Base-by-base conservation (phyloP, 2,888 invertebrate genomes). In the Branchellion lobata region DNA sequence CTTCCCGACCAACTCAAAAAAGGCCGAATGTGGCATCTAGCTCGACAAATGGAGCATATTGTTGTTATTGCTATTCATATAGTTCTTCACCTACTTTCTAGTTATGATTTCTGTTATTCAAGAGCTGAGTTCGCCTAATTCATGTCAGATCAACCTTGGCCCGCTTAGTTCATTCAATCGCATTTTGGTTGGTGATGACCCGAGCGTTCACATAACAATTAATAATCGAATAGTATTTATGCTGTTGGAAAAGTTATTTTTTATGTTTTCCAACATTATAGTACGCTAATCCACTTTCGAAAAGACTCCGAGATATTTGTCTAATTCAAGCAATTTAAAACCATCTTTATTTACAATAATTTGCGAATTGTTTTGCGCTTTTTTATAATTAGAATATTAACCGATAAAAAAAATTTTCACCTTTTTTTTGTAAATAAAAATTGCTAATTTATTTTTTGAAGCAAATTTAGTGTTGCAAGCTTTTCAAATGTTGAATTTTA, bases 81-180 rank as follows among this genome's bases (percentile, higher is more conserved):
- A n/a, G n/a, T 11, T 31, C 27, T 47, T 14, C 51, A n/a, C 27
- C 51, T 24, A 18, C 21, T 57, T n/a, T n/a, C n/a, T n/a, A n/a
- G n/a, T n/a, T 57, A 57, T 57, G 61, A 8, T 57, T 57, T 5
- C 61, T 57, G 3, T 57, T 18, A 18, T 57, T n/a, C 14, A 57
- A 57, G 24, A 57, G 61, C 47, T 47, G 18, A 47, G 47, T 47
- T 47, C 47, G 47, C 61, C 61, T 57, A 24, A 57, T 57, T 53
- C 51, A 75, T 51, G 40, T 51, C 75, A 33, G 53, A 75, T 75
- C 75, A 75, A 75, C 75, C 75, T 75, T 75, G 75, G 75, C 75
- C 75, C 24, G 75, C 31, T 53, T 75, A 75, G 75, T 75, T 75
- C 75, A 53, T 53, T 53, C 61, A 57, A 57, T 57, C 61, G 11